Evolutionary conservation across 2,113 vertebrate genomes (phyloP), one percentile per base, ranked within the genome.

Genomic region (Okapia johnstoni): DNA sequence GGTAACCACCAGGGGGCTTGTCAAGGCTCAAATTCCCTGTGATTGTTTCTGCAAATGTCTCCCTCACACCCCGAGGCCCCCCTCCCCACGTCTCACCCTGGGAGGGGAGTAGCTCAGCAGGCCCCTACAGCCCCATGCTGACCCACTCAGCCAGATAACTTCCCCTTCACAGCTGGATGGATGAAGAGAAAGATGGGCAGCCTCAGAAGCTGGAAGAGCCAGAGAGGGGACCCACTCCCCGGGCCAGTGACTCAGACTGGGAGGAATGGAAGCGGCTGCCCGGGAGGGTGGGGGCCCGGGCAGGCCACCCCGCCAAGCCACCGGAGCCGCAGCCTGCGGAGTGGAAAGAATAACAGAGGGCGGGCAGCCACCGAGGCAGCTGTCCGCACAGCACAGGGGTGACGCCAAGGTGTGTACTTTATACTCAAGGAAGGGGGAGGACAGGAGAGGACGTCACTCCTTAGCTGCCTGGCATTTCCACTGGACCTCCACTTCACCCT

Each of bases 261-360:
- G 91, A 97, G 96, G 93, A 97, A 96, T 96, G 97, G 96, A 88
- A 92, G 92, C 1, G 2, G 92, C 92, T 89, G 96, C 96, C 97
- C 48, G 13, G 61, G 93, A 93, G 96, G 92, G 93, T 73, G 97
- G 96, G 97, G 90, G 93, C 96, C 96, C 1, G 2, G 80, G 94
- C 86, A 90, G 97, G 98, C 96, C 96, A 95, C 90, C 90, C 33
- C 13, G 89, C 96, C 23, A 97, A 93, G 94, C 97, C 92, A 77
- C 94, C 17, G 0, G 96, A 94, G 97, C 92, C 73, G 6, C 2
- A 7, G 96, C 84, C 93, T 88, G 57, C 2, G 0, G 96, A 95
- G 66, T 90, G 96, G 96, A 96, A 98, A 98, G 93, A 97, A 96
- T 83, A 97, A 95, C 97, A 98, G 77, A 87, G 92, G 95, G 88